Evolutionary conservation across 2,113 vertebrate species (phyloP).

Genomic region (Aptenodytes patagonicus): DNA sequence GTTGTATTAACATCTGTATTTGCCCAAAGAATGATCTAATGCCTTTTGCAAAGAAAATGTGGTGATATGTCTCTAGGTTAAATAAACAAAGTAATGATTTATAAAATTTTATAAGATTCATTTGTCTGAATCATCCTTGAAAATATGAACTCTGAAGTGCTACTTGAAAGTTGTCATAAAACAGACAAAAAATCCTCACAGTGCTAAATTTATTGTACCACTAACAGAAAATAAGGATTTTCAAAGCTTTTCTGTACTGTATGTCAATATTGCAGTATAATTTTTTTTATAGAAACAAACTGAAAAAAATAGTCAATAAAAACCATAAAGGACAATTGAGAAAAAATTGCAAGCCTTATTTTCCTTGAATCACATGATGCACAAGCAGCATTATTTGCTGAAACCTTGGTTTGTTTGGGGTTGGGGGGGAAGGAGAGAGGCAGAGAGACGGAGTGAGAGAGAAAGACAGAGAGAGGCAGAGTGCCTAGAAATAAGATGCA

Average conservation of each 20-base stretch:
- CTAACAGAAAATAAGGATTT: slow-evolving; percentile 75
- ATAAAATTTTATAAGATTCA: slow-evolving; percentile 61
- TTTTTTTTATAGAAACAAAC: slow-evolving; percentile 71
- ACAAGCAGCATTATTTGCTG: slow-evolving; percentile 79
- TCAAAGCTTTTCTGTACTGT: slow-evolving; percentile 73
- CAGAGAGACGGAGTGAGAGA: neutral
- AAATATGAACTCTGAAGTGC: slow-evolving; percentile 67
- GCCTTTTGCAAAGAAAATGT: slow-evolving; percentile 58
- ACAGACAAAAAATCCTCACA: slow-evolving; percentile 50
- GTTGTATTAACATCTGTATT: slow-evolving; percentile 75
- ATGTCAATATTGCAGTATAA: slow-evolving; percentile 75
- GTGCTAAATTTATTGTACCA: slow-evolving; percentile 69
- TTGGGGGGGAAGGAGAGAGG: neutral
- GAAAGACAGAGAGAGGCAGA: slow-evolving; percentile 58
- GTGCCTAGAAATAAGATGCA: slow-evolving; percentile 78
- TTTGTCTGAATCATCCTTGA: slow-evolving; percentile 60
- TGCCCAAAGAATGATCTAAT: slow-evolving; percentile 65
- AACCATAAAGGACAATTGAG: slow-evolving; percentile 80
- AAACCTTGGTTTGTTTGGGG: slow-evolving; percentile 72
- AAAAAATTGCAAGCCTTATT: slow-evolving; percentile 80
- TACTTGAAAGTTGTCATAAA: slow-evolving; percentile 72
- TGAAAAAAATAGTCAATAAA: slow-evolving; percentile 71
- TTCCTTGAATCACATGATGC: slow-evolving; percentile 77
- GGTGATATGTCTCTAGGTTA: neutral
- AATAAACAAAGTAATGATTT: slow-evolving; percentile 62